Base-by-base conservation (phyloP, 2,888 invertebrate species). In the Sinohyriopsis cumingii region DNA sequence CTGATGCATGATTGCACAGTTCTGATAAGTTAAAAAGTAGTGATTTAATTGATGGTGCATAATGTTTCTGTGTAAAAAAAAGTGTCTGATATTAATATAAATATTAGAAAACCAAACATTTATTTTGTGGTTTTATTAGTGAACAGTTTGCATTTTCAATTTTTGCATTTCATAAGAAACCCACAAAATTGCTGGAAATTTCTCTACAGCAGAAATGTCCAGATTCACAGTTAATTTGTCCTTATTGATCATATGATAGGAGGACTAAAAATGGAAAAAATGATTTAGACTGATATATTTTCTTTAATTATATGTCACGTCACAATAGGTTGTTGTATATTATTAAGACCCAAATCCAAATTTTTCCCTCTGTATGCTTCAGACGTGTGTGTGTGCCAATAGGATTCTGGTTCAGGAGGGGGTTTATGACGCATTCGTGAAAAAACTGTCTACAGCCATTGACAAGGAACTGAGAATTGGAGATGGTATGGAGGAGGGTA, bases 341-440 rank as follows among this genome's bases (percentile, higher is more conserved):
- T 57, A 15, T 57, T 20, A 57, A 57, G 24, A 22, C 22, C 57
- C n/a, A 20, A 24, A 2, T 57, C n/a, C 4, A 24, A 18, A 2
- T 28, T 25, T 45, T 45, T 45, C 15, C 12, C 45, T 12, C 15
- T 45, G 15, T 45, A 45, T 45, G 3, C 45, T 78, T 28, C 87
- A 98, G 92, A 96, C 99, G 0, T 99, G 99, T 90, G 94, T 99
- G 7, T 95, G 97, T 71, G 94, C 98, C 0, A 99, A 99, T 89
- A 92, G 97, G 54, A 79, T 90, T 22, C 75, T 89, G 33, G 87
- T 90, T 0, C 90, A 90, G 68, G 87, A 82, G 77, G 92, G 92
- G 67, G 90, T 98, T 45, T 95, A 94, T 90, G 95, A 97, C 78
- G 88, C 93, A 81, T 99, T 98, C 91, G 92, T 97, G 0, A 90